Percentiles rank a stretch among this genome's conserved stretches.
These are phyloP conservation scores for Canis aureus DNA, from an alignment of 2,113 vertebrate species.

Conservation along the genomic window DNA sequence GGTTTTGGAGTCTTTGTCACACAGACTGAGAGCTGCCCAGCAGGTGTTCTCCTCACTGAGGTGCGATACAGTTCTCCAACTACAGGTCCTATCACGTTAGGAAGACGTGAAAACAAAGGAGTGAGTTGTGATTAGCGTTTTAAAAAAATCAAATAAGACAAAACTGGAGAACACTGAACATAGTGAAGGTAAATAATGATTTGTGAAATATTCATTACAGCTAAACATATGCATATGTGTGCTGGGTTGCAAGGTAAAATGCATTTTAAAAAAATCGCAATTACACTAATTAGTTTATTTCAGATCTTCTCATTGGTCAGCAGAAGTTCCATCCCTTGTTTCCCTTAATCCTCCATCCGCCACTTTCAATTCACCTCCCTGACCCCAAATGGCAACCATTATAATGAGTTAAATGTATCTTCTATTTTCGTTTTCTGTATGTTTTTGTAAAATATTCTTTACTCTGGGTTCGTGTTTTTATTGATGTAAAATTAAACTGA, in stretches of 20 bases:
- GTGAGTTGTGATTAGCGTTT: background rate
- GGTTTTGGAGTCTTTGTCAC: background rate
- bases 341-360: background rate
- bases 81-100: background rate
- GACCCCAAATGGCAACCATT: background rate
- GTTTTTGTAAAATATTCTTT: background rate
- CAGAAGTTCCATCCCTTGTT: background rate
- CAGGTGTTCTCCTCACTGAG: background rate
- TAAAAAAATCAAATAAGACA: background rate
- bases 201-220: background rate
- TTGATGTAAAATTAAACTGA: background rate
- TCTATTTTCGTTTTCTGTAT: background rate
- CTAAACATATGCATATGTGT: background rate
- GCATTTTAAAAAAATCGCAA: background rate
- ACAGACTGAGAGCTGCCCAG: background rate
- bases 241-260: background rate
- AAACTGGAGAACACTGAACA: background rate
- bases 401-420: background rate
- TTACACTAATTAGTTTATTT: background rate
- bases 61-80: rapidly evolving
- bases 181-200: background rate
- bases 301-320: background rate
- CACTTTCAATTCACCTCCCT: background rate
- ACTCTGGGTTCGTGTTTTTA: background rate
- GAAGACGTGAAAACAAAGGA: background rate